Evolutionary conservation across 1,140 invertebrate genomes (phyloP).

Genomic region (Neodiprion lecontei): DNA sequence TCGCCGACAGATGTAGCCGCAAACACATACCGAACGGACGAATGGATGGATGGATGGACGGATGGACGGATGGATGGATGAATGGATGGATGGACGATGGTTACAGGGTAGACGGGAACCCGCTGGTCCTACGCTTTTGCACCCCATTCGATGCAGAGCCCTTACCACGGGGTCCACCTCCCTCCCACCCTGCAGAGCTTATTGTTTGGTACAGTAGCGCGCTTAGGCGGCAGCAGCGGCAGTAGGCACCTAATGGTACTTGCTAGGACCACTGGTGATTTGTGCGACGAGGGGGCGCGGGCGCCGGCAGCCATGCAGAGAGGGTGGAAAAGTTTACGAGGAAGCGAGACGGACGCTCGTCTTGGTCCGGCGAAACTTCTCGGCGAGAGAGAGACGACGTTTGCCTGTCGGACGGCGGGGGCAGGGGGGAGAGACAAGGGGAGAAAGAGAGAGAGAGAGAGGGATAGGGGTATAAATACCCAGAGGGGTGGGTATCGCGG

Average conservation of each 20-base stretch:
- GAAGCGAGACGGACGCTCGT: slow-evolving; percentile 21
- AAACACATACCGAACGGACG: background rate
- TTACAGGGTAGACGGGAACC: too few species aligned
- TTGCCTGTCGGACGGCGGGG: background rate
- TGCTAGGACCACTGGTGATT: slow-evolving; percentile 12
- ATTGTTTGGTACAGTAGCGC: background rate
- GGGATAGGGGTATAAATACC: background rate
- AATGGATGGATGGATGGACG: too few species aligned
- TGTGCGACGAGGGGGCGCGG: slow-evolving; percentile 13
- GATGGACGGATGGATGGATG: too few species aligned
- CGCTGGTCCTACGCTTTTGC: too few species aligned
- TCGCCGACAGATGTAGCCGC: slow-evolving; percentile 1
- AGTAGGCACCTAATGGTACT: slow-evolving; percentile 5
- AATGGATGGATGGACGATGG: too few species aligned
- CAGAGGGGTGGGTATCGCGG: background rate
- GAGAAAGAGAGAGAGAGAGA: slow-evolving; percentile 19
- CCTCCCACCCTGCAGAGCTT: too few species aligned
- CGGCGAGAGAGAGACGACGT: slow-evolving; percentile 9
- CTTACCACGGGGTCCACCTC: too few species aligned
- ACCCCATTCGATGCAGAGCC: background rate
- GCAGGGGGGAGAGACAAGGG: slow-evolving; percentile 8
- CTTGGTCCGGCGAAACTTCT: slow-evolving; percentile 11
- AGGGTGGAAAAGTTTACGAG: slow-evolving; percentile 26
- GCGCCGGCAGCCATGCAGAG: slow-evolving; percentile 5
- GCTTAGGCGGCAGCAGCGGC: background rate